Evolutionary conservation across 2,797 vertebrate genomes (phyloP).

Genomic region (Clarias fuscus): DNA sequence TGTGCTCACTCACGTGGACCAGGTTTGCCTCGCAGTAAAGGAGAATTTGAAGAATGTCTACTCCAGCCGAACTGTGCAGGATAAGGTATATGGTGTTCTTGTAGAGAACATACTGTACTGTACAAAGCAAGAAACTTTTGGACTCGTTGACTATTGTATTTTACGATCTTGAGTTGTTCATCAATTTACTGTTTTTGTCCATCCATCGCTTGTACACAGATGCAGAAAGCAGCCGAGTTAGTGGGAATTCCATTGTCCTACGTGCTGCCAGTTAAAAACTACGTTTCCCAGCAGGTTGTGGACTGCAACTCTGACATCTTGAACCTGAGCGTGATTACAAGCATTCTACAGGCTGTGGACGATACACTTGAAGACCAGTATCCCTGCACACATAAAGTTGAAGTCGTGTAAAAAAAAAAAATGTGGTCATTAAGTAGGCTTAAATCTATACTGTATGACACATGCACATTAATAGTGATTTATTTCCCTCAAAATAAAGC

Average conservation of each 20-base stretch:
- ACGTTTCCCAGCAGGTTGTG: slow-evolving; percentile 60
- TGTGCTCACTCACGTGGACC: slow-evolving; percentile 54
- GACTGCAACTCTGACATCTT: slow-evolving; percentile 66
- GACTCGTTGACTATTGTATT: not conserved
- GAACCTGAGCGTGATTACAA: slow-evolving; percentile 57
- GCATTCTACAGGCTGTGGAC: slow-evolving; percentile 63
- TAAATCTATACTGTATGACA: not conserved
- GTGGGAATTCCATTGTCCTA: slow-evolving; percentile 66
- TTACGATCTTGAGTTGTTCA: no score
- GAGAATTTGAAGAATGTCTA: slow-evolving; percentile 43
- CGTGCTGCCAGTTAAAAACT: slow-evolving; percentile 70
- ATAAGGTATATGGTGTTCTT: slow-evolving; percentile 43
- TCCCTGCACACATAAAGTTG: not conserved
- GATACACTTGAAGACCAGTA: slow-evolving; percentile 57
- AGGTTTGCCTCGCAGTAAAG: slow-evolving; percentile 36
- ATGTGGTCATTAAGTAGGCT: not conserved
- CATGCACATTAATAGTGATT: no score
- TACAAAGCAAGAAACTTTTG: not conserved
- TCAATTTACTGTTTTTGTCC: not conserved
- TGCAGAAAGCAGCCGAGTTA: slow-evolving; percentile 62
- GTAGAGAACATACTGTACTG: not conserved
- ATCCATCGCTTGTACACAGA: slow-evolving; percentile 48
- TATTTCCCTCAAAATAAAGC: no score
- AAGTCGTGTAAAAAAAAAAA: not conserved
- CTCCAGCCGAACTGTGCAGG: slow-evolving; percentile 40